phyloP scores from a whole-genome alignment of 1,140 invertebrate genomes.

The Hyles euphorbiae region DNA sequence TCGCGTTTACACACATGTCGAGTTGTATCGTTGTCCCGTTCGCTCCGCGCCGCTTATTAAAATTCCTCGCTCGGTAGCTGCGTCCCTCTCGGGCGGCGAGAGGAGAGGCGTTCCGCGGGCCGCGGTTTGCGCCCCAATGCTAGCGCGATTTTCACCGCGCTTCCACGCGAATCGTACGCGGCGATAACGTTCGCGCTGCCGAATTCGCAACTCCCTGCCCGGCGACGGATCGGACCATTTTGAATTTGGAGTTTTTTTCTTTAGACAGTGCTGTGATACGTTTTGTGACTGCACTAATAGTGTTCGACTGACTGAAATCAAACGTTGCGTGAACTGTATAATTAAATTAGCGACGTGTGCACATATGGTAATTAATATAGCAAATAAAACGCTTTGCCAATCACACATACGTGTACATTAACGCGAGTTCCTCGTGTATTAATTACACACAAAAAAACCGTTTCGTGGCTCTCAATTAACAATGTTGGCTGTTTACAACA shows the following conservation, averaged over 20 bases:
- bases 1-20: constrained; percentile 67
- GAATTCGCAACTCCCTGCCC: constrained; percentile 34
- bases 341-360: constrained; percentile 16
- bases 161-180: constrained; percentile 66
- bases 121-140: constrained; percentile 56
- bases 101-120: constrained; percentile 53
- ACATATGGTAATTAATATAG: constrained; percentile 8
- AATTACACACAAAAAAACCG: not conserved
- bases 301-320: constrained; percentile 11
- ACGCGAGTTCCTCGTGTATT: not conserved
- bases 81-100: constrained; percentile 54
- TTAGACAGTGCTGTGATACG: constrained; percentile 5
- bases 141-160: constrained; percentile 64
- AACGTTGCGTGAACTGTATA: constrained; percentile 25
- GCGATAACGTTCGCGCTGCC: constrained; percentile 33
- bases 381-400: constrained; percentile 2
- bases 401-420: not conserved
- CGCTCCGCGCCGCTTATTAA: constrained; percentile 69
- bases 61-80: constrained; percentile 65
- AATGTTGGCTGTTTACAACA: not conserved
- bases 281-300: constrained; percentile 11
- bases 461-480: not conserved
- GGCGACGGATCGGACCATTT: constrained; percentile 1
- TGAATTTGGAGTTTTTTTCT: constrained; percentile 1
- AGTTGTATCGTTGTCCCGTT: constrained; percentile 60